These are phyloP conservation scores for Otis tarda DNA, from an alignment of 2,113 vertebrate genomes.

Conservation along the genomic window DNA sequence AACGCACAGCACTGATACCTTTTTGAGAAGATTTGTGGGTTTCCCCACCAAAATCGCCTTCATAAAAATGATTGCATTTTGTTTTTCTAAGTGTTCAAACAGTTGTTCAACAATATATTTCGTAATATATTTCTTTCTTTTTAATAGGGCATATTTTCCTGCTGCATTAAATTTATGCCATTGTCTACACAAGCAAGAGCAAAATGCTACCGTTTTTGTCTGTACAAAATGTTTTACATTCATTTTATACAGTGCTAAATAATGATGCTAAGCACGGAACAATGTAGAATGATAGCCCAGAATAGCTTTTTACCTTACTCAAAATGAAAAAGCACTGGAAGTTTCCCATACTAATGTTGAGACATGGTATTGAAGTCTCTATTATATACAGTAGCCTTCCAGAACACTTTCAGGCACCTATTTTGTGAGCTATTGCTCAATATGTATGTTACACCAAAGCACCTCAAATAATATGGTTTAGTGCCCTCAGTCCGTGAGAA, in stretches of 20 bases:
- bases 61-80: slow-evolving; percentile 11
- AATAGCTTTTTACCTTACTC: not conserved
- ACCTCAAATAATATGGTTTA: not conserved
- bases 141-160: not conserved
- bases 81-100: not conserved
- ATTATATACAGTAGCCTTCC: slow-evolving; percentile 27
- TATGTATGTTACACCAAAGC: not conserved
- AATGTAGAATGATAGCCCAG: not conserved
- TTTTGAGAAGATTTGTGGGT: slow-evolving; percentile 30
- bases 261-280: slow-evolving; percentile 7
- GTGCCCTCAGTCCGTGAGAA: not conserved
- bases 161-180: slow-evolving; percentile 9
- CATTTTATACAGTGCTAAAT: slow-evolving; percentile 33
- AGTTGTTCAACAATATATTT: not conserved
- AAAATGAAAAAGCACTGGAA: slow-evolving; percentile 53
- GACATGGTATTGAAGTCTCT: slow-evolving; percentile 2
- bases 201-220: not conserved
- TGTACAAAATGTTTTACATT: slow-evolving; percentile 12
- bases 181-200: slow-evolving; percentile 23
- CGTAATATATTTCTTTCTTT: not conserved
- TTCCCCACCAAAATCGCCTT: not conserved
- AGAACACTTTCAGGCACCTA: slow-evolving; percentile 36
- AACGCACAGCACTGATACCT: not conserved
- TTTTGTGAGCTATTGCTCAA: slow-evolving; percentile 47
- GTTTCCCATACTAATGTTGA: not conserved